A percentile compares a stretch with the other conserved stretches of the same genome.
phyloP scores from a whole-genome alignment of 2,888 invertebrate species.

The Yponomeuta cagnagella region DNA sequence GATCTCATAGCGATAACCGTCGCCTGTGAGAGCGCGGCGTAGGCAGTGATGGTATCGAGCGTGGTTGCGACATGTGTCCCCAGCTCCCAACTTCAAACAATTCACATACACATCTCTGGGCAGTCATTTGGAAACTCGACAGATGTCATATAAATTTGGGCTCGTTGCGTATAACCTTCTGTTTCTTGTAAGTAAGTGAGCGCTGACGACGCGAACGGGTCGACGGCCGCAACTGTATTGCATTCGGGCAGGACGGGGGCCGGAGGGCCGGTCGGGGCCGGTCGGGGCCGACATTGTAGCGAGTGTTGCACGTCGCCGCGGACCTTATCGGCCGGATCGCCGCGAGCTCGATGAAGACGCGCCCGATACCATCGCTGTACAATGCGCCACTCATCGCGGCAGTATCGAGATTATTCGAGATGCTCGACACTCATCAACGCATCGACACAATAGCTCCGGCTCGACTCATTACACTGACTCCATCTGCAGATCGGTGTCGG shows the following conservation, averaged over 20 bases:
- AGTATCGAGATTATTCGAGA: background rate
- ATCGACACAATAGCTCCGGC: background rate
- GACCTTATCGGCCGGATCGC: background rate
- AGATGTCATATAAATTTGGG: background rate
- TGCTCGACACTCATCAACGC: background rate
- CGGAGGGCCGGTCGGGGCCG: background rate
- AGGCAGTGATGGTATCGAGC: too few relatives aligned
- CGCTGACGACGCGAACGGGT: background rate
- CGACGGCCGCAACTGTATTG: background rate
- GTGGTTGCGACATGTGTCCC: too few relatives aligned
- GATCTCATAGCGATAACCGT: too few relatives aligned
- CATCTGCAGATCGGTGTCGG: background rate
- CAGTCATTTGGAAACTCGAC: too few relatives aligned
- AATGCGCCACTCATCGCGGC: constrained; percentile 18
- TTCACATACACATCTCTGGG: too few relatives aligned
- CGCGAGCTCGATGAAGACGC: constrained; percentile 11
- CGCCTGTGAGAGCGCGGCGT: too few relatives aligned
- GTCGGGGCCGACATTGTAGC: too few relatives aligned
- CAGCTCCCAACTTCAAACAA: too few relatives aligned
- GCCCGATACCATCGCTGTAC: constrained; percentile 20
- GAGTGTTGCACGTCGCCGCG: background rate
- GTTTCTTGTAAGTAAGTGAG: background rate
- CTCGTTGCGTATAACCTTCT: background rate
- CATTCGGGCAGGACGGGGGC: background rate
- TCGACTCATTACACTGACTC: background rate